These are phyloP conservation scores for Eupithecia exiguata DNA, from an alignment of 2,888 invertebrate genomes.

Conservation along the genomic window DNA sequence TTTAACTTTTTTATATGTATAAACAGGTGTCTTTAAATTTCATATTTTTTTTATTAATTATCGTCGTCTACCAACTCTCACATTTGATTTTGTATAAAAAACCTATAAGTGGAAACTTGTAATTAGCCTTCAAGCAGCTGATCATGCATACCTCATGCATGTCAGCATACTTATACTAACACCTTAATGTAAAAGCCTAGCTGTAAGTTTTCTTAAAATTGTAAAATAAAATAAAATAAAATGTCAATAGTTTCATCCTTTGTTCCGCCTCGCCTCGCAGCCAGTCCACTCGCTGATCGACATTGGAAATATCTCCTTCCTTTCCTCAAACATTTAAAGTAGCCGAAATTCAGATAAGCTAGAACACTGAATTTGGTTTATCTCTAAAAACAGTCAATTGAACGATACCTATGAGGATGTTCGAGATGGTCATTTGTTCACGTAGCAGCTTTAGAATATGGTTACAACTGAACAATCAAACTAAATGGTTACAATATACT, in stretches of 20 bases:
- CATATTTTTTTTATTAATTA: no score
- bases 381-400: not conserved
- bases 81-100: no score
- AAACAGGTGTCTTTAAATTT: no score
- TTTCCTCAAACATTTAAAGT: not conserved
- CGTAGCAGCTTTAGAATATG: not conserved
- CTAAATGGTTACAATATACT: not conserved
- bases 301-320: not conserved
- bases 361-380: not conserved
- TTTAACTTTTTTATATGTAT: no score
- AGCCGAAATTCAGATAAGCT: not conserved
- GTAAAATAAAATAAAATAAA: no score
- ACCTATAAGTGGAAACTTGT: no score
- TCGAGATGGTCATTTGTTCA: not conserved
- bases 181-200: no score
- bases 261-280: constrained; percentile 19
- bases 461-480: not conserved
- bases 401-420: not conserved
- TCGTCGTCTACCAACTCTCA: no score
- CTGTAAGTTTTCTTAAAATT: no score
- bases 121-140: no score
- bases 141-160: no score
- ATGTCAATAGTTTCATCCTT: constrained; percentile 36
- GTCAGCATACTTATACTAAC: no score
- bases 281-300: not conserved